Evolutionary conservation across 2,113 vertebrate genomes (phyloP).

Genomic region (Scophthalmus maximus): DNA sequence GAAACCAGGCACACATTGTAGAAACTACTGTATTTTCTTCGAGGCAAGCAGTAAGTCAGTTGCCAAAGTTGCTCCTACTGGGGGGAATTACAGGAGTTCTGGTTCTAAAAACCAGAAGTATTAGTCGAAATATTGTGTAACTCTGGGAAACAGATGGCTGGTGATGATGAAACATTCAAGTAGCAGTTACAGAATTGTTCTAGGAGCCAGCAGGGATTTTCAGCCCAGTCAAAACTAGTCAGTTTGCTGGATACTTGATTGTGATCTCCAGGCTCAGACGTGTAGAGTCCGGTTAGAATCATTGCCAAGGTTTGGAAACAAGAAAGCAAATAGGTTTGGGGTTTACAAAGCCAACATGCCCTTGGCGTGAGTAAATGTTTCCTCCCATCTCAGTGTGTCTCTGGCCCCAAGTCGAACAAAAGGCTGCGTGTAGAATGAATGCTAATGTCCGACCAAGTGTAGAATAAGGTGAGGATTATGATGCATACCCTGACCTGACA

Average conservation of each 20-base stretch:
- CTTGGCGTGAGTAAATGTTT: constrained; percentile 33
- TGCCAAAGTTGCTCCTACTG: background rate
- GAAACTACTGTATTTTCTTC: background rate
- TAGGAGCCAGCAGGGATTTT: constrained; percentile 2
- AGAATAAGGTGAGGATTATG: background rate
- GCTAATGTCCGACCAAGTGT: constrained; percentile 19
- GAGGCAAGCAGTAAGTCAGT: background rate
- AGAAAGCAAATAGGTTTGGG: background rate
- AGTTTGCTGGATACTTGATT: background rate
- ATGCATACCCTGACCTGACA: background rate
- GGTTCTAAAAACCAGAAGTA: background rate
- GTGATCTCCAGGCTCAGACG: background rate
- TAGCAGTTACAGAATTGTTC: constrained; percentile 10
- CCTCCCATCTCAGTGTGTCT: background rate
- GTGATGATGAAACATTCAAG: constrained; percentile 18
- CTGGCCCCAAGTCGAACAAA: background rate
- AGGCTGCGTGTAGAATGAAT: constrained; percentile 19
- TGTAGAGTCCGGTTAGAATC: background rate
- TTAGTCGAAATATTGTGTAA: background rate
- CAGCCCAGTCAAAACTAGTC: background rate
- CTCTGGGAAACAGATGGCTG: constrained; percentile 8
- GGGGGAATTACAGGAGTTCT: background rate
- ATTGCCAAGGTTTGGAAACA: constrained; percentile 7
- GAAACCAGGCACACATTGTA: background rate
- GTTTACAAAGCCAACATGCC: constrained; percentile 13